These are phyloP conservation scores for Platerodrilus igneus DNA, from an alignment of 2,888 invertebrate species.

Conservation along the genomic window DNA sequence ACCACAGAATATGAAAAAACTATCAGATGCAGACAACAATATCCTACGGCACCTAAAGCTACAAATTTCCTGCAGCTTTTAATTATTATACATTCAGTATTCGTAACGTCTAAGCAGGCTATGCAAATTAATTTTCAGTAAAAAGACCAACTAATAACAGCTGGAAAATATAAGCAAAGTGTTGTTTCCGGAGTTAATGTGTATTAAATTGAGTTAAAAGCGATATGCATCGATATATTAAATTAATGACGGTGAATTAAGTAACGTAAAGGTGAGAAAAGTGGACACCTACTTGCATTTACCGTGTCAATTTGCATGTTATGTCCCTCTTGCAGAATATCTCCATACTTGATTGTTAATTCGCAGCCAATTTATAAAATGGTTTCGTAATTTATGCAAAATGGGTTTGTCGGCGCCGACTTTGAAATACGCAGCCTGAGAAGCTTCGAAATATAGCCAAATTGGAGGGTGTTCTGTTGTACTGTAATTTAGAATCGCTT, in stretches of 20 bases:
- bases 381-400: slow-evolving; percentile 32
- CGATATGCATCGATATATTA: no score
- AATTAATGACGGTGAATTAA: no score
- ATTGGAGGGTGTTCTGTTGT: no score
- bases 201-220: no score
- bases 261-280: slow-evolving; percentile 23
- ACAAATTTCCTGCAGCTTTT: slow-evolving; percentile 3
- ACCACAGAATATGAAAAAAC: slow-evolving; percentile 9
- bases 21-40: slow-evolving; percentile 12
- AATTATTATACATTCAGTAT: slow-evolving; percentile 10
- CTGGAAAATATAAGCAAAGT: no score
- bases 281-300: slow-evolving; percentile 19
- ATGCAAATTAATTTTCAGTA: no score
- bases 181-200: no score
- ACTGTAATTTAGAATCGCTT: no score
- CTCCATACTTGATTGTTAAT: slow-evolving; percentile 26
- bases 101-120: no score
- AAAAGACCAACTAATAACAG: no score
- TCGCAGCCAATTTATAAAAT: slow-evolving; percentile 32
- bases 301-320: slow-evolving; percentile 34
- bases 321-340: slow-evolving; percentile 23
- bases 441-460: no score
- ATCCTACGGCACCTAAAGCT: slow-evolving; percentile 1
- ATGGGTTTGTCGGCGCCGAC: slow-evolving; percentile 22
- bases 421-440: slow-evolving; percentile 13